These are phyloP conservation scores for Junonia oenone DNA, from an alignment of 2,888 invertebrate species.

Conservation along the genomic window DNA sequence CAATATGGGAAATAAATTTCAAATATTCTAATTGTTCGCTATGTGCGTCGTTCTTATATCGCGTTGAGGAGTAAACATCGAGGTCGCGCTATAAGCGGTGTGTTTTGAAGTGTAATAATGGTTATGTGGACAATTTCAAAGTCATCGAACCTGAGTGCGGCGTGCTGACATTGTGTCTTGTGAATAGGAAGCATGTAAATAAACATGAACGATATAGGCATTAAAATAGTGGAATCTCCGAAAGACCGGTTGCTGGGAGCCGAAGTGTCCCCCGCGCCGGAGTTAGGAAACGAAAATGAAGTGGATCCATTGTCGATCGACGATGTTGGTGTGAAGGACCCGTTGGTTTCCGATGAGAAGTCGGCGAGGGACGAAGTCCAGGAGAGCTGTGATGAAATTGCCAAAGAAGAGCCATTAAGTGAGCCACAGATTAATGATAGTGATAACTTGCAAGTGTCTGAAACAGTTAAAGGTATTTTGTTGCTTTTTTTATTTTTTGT, in stretches of 20 bases:
- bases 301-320: constrained; percentile 66
- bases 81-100: constrained; percentile 20
- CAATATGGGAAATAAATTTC: constrained; percentile 59
- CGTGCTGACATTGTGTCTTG: constrained; percentile 66
- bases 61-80: constrained; percentile 22
- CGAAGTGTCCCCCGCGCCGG: constrained; percentile 48
- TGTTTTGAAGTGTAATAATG: constrained; percentile 35
- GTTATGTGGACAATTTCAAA: constrained; percentile 55
- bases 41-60: constrained; percentile 19
- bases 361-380: constrained; percentile 36
- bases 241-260: constrained; percentile 52
- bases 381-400: constrained; percentile 70
- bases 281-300: constrained; percentile 50
- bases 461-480: constrained; percentile 30
- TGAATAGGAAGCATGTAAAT: constrained; percentile 75
- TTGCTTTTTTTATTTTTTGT: neutral
- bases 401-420: constrained; percentile 66
- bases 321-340: constrained; percentile 41
- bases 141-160: constrained; percentile 65
- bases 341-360: constrained; percentile 37
- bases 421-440: constrained; percentile 44
- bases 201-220: constrained; percentile 77
- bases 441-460: constrained; percentile 32
- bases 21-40: constrained; percentile 40
- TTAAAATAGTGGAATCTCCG: constrained; percentile 68